These are phyloP conservation scores for Drosophila falleni DNA, from an alignment of 2,888 invertebrate genomes.

Conservation along the genomic window DNA sequence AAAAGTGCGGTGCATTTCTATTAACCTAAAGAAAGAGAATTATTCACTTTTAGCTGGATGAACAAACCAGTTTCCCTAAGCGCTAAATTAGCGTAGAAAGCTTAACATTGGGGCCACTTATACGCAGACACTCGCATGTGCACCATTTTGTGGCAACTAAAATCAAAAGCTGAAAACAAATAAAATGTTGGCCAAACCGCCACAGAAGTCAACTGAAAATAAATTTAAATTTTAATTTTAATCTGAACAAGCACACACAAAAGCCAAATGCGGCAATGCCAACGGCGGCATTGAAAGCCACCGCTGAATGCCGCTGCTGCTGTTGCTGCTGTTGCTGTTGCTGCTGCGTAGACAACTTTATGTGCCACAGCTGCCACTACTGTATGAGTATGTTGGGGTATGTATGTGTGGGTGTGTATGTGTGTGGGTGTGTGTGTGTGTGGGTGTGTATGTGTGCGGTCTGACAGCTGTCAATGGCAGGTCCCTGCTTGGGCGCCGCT, in stretches of 20 bases:
- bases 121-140: constrained; percentile 24
- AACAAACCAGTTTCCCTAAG: constrained; percentile 13
- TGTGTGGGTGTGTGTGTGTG: constrained; percentile 35
- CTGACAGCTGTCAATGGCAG: constrained; percentile 53
- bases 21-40: background rate
- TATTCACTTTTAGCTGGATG: background rate
- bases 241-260: constrained; percentile 69
- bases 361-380: constrained; percentile 59
- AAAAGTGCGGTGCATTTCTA: constrained; percentile 1
- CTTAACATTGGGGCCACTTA: constrained; percentile 19
- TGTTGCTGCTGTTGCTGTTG: constrained; percentile 54
- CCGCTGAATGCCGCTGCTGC: constrained; percentile 26
- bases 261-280: constrained; percentile 54
- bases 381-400: constrained; percentile 19
- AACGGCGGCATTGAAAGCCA: constrained; percentile 27
- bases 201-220: constrained; percentile 73
- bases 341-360: constrained; percentile 74
- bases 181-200: constrained; percentile 40
- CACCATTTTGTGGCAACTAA: constrained; percentile 22
- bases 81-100: constrained; percentile 45
- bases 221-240: constrained; percentile 80
- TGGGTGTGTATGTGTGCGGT: constrained; percentile 40
- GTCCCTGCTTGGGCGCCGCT: constrained; percentile 45
- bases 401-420: constrained; percentile 24
- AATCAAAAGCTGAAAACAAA: constrained; percentile 32